phyloP scores from a whole-genome alignment of 2,888 invertebrate genomes.

The Crossocerus cetratus region DNA sequence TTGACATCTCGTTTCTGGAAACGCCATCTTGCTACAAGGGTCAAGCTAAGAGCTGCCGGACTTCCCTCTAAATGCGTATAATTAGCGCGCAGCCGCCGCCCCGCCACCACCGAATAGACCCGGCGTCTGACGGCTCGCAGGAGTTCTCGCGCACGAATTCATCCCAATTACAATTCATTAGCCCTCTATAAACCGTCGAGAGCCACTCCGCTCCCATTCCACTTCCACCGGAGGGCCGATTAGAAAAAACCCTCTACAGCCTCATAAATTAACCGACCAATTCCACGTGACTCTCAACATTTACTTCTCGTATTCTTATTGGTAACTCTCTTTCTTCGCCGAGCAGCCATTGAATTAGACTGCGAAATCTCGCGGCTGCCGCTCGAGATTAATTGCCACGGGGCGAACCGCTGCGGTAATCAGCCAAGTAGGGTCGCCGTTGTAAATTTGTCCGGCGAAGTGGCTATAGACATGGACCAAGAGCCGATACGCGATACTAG shows the following conservation, averaged over 20 bases:
- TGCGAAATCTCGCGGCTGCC: not conserved
- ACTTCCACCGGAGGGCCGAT: not conserved
- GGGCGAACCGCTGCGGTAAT: not conserved
- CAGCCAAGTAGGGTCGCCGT: slow-evolving; percentile 18
- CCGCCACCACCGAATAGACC: not conserved
- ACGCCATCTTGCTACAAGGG: slow-evolving; percentile 8
- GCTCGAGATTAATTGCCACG: not conserved
- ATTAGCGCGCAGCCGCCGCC: not conserved
- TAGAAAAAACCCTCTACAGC: not conserved
- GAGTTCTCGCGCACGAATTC: not conserved
- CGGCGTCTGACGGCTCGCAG: not conserved
- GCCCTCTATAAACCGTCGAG: not conserved
- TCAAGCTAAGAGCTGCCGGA: slow-evolving; percentile 13
- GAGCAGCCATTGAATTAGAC: not conserved
- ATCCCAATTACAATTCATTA: not conserved
- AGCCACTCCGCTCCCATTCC: not conserved
- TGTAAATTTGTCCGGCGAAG: slow-evolving; percentile 48
- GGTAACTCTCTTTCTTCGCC: no score
- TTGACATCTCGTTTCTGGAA: slow-evolving; percentile 37
- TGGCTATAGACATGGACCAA: slow-evolving; percentile 32
- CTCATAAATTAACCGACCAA: no score
- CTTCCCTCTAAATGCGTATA: slow-evolving; percentile 3
- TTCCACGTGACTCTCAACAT: no score
- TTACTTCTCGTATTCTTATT: no score
- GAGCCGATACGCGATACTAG: slow-evolving; percentile 41